A percentile compares a stretch with the other conserved stretches of the same genome.
Evolutionary conservation across 2,113 vertebrate genomes (phyloP).

Genomic region (Fregetta grallaria): DNA sequence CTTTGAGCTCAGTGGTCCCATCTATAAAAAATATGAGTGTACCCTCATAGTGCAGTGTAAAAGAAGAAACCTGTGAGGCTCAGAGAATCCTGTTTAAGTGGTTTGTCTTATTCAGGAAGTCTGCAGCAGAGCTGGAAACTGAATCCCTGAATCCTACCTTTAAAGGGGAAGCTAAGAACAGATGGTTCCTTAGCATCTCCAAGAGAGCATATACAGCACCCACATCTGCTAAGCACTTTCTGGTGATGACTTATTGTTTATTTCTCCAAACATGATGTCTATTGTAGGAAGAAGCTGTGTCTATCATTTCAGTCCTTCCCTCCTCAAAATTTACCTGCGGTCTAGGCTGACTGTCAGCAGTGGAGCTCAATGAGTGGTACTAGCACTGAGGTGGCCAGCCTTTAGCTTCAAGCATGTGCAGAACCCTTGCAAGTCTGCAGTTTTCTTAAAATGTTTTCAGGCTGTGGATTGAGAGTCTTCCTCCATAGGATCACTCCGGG

Average conservation of each 20-base stretch:
- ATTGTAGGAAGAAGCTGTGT: not conserved
- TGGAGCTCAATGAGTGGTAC: not conserved
- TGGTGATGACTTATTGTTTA: not conserved
- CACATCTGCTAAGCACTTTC: not conserved
- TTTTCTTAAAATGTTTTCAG: not conserved
- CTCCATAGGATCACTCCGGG: accelerated
- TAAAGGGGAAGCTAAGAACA: not conserved
- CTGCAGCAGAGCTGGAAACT: not conserved
- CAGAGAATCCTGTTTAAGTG: not conserved
- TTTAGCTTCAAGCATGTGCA: not conserved
- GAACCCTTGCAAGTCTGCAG: not conserved
- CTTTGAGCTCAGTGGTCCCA: not conserved
- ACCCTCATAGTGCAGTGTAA: not conserved
- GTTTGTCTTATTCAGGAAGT: not conserved
- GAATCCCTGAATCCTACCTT: not conserved
- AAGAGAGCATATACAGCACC: not conserved
- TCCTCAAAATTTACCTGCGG: not conserved
- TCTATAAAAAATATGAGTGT: not conserved
- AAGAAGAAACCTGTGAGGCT: not conserved
- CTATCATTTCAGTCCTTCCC: not conserved
- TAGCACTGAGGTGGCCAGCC: not conserved
- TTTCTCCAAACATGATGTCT: not conserved
- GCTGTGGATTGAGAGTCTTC: not conserved
- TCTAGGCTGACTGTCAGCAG: not conserved
- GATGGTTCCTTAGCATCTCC: not conserved